Base-by-base conservation (phyloP, 2,113 vertebrate genomes). In the Nycticorax nycticorax region DNA sequence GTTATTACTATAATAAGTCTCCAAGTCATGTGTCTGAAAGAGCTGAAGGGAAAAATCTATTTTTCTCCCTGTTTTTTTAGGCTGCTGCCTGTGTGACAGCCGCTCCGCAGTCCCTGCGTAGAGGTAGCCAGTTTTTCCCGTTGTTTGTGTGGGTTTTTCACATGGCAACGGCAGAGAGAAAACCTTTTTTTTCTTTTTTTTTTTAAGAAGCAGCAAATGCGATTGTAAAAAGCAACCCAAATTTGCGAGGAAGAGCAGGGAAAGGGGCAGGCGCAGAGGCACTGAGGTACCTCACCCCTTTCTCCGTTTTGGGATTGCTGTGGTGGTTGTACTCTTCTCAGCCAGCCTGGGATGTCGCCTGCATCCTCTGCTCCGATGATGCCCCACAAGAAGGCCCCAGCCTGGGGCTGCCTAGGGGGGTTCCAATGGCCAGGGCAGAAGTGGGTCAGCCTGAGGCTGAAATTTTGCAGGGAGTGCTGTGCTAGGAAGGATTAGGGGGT, bases 131-230 rank as follows among this genome's bases (percentile, higher is more conserved):
- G 74, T 73, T 94, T 87, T 88, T 85, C 95, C 85, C 85, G 95
- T 82, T 95, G 91, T 95, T 97, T 96, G 95, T 96, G 96, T 95
- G 91, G 96, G 96, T 85, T 97, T 93, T 93, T 95, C 94, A 92
- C 96, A 96, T 96, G 92, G 94, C 95, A 97, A 95, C 94, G 6
- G 87, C 77, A 76, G 20, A 87, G 57, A 85, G 83, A 94, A 79
- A 32, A 57, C 66, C 30, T 77, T n/a, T 43, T 52, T 62, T 76
- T 53, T 52, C 50, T 62, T 62, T 76, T 60, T 85, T 47, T 55
- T 30, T 55, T 11, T 60, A 62, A 87, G 63, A 66, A 85, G 67
- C 23, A 84, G 66, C 45, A 87, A 94, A 85, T 89, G 43, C 47
- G 48, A 55, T 77, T 77, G 83, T 74, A 80, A 92, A 86, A 96